Conservation (phyloP, 2,113 vertebrate species). For the Sialia sialis region DNA sequence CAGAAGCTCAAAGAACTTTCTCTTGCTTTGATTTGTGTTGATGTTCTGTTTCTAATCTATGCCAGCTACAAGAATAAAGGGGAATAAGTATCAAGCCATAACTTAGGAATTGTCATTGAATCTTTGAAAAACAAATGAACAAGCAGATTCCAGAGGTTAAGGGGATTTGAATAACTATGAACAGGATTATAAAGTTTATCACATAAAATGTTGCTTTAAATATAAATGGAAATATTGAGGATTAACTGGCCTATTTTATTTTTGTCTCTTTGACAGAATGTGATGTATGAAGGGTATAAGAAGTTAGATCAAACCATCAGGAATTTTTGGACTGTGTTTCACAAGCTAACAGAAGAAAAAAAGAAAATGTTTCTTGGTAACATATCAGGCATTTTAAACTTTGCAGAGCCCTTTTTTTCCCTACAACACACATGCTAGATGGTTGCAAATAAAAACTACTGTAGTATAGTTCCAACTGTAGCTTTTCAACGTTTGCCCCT, state of each 20-base stretch:
- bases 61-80: neutral
- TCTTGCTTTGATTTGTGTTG: neutral
- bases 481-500: neutral
- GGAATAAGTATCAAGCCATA: neutral
- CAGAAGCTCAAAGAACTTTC: neutral
- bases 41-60: neutral
- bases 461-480: neutral
- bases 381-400: neutral
- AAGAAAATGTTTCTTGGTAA: constrained; percentile 72
- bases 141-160: neutral
- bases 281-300: fast-evolving
- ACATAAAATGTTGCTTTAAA: neutral
- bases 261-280: constrained; percentile 52
- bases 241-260: neutral
- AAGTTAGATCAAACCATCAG: constrained; percentile 45
- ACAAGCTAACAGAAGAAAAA: constrained; percentile 55
- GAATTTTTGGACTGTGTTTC: constrained; percentile 73
- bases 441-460: neutral
- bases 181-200: neutral
- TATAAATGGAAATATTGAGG: neutral
- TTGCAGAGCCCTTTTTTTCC: neutral
- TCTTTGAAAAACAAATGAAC: neutral
- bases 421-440: neutral
- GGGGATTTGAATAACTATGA: neutral
- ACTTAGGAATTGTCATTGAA: neutral